Percentiles rank a stretch among this genome's conserved stretches.
Evolutionary conservation across 1,140 invertebrate genomes (phyloP).

Genomic region (Protaetia brevitarsis): DNA sequence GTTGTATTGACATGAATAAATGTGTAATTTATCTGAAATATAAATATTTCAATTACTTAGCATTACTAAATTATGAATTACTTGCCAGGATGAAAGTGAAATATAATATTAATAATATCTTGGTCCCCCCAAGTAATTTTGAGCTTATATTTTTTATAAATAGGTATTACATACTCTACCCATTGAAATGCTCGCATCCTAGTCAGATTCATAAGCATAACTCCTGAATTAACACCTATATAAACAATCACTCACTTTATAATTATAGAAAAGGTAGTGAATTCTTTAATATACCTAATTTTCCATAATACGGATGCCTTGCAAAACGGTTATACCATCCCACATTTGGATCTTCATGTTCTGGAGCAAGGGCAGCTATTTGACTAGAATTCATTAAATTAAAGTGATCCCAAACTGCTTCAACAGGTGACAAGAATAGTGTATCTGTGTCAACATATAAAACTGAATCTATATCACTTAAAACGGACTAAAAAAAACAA

Average conservation of each 20-base stretch:
- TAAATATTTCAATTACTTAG: not conserved
- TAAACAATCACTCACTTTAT: conserved; percentile 31
- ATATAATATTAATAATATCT: conserved; percentile 95
- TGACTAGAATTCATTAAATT: conserved; percentile 80
- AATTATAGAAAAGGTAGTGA: not conserved
- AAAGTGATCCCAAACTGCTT: conserved; percentile 82
- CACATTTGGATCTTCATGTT: conserved; percentile 86
- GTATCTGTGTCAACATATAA: conserved; percentile 94
- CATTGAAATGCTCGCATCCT: conserved; percentile 83
- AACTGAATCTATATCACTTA: conserved; percentile 77
- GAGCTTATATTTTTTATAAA: conserved; percentile 80
- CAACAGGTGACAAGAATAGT: conserved; percentile 78
- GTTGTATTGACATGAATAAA: conserved; percentile 86
- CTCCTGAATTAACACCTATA: conserved; percentile 89
- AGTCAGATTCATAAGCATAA: conserved; percentile 96
- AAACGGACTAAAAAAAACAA: conserved; percentile 64
- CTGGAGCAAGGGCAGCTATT: conserved; percentile 81
- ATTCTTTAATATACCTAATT: conserved; percentile 59
- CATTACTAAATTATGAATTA: not conserved
- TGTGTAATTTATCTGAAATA: conserved; percentile 68
- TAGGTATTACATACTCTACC: conserved; percentile 77
- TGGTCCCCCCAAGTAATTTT: conserved; percentile 97
- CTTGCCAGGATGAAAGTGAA: conserved; percentile 80
- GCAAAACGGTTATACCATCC: conserved; percentile 97
- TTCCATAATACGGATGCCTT: conserved; percentile 89